Evolutionary conservation across 2,113 vertebrate genomes (phyloP).

Genomic region (Myotis lucifugus): DNA sequence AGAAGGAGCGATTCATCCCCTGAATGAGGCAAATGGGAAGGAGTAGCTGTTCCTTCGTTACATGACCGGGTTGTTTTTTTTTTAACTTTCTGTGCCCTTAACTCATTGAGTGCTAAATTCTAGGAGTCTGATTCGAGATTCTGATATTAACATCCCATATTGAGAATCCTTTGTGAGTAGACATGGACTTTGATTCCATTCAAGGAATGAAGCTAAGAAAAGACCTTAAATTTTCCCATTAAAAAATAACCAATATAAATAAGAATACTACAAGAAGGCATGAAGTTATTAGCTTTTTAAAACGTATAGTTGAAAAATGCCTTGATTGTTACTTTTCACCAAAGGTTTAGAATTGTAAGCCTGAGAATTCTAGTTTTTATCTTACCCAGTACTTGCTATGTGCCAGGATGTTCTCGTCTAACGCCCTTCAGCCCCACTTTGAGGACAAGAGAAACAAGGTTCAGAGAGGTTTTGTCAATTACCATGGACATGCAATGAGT

Average conservation of each 20-base stretch:
- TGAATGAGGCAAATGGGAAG: slow-evolving; percentile 45
- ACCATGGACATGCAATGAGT: not conserved
- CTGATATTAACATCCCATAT: not conserved
- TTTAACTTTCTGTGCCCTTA: not conserved
- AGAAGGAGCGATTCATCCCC: slow-evolving; percentile 71
- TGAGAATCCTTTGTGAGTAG: slow-evolving; percentile 34
- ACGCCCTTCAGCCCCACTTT: not conserved
- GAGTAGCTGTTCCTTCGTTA: not conserved
- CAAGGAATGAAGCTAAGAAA: slow-evolving; percentile 18
- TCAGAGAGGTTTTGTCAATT: not conserved
- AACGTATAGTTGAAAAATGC: not conserved
- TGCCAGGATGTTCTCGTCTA: not conserved
- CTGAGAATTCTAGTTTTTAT: not conserved
- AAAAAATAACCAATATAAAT: not conserved
- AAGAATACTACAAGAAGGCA: not conserved
- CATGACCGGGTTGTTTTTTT: not conserved
- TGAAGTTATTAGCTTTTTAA: not conserved
- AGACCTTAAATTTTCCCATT: not conserved
- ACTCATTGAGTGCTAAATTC: not conserved
- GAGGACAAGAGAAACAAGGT: not conserved
- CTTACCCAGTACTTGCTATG: not conserved
- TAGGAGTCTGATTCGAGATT: slow-evolving; percentile 17
- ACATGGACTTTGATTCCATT: not conserved
- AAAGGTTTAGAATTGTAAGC: not conserved
- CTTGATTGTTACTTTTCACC: not conserved